These are phyloP conservation scores for Lottia scabra DNA, from an alignment of 2,888 invertebrate species.

Conservation along the genomic window DNA sequence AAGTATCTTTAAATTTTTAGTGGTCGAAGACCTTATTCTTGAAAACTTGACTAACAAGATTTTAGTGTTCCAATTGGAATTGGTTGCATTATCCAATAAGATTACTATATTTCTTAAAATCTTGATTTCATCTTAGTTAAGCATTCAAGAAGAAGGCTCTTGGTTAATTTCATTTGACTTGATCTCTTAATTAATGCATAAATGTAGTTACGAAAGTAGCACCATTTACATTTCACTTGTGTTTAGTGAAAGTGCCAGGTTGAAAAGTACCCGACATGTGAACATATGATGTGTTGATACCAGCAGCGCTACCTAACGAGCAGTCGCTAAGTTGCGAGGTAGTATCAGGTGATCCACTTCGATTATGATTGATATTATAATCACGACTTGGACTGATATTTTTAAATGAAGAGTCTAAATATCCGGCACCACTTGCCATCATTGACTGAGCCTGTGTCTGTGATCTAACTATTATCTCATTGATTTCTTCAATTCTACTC, in stretches of 20 bases:
- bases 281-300: constrained; percentile 30
- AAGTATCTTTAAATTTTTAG: no score
- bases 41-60: no score
- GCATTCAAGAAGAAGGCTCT: no score
- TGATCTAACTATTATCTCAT: constrained; percentile 63
- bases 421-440: constrained; percentile 53
- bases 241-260: not conserved
- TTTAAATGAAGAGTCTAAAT: constrained; percentile 19
- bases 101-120: no score
- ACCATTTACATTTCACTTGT: not conserved
- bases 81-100: no score
- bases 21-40: no score
- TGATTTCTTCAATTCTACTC: constrained; percentile 64
- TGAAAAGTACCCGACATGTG: constrained; percentile 21
- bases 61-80: no score
- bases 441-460: constrained; percentile 62
- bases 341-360: constrained; percentile 32
- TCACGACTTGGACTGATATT: constrained; percentile 31
- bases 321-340: constrained; percentile 29
- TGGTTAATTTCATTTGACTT: no score
- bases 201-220: no score
- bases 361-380: constrained; percentile 20
- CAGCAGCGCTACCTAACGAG: constrained; percentile 23
- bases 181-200: no score
- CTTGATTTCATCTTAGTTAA: no score